Evolutionary conservation across 2,888 invertebrate genomes (phyloP).

Genomic region (Axea sp.): DNA sequence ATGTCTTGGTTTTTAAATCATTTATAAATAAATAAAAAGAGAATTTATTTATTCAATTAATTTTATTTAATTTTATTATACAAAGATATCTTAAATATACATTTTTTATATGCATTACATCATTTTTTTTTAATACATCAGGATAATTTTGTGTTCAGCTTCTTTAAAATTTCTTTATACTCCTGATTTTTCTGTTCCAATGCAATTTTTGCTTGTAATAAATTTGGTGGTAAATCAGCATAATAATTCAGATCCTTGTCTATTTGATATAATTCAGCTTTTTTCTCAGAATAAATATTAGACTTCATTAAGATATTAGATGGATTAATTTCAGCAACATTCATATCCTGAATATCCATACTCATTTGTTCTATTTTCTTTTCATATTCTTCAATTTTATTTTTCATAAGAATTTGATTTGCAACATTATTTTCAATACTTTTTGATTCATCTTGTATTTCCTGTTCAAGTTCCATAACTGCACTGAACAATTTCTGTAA

Average conservation of each 20-base stretch:
- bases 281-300: constrained; percentile 65
- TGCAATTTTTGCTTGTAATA: constrained; percentile 73
- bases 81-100: too few relatives aligned
- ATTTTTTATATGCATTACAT: too few relatives aligned
- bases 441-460: constrained; percentile 53
- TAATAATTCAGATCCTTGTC: constrained; percentile 68
- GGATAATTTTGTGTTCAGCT: constrained; percentile 65
- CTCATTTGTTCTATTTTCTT: constrained; percentile 66
- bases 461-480: constrained; percentile 62
- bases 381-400: constrained; percentile 71
- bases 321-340: constrained; percentile 66
- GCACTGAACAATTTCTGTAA: constrained; percentile 62
- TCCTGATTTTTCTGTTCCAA: constrained; percentile 70
- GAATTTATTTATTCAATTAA: too few relatives aligned
- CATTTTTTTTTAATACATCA: too few relatives aligned
- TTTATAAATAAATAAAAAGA: too few relatives aligned
- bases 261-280: constrained; percentile 66
- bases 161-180: constrained; percentile 65
- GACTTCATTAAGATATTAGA: constrained; percentile 69
- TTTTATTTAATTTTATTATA: too few relatives aligned
- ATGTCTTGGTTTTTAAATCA: neutral
- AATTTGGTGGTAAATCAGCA: constrained; percentile 72
- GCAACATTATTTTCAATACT: constrained; percentile 65
- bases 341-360: constrained; percentile 65
- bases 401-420: constrained; percentile 64